Conservation (phyloP, 2,888 invertebrate genomes). For the Sthenelais limicola region DNA sequence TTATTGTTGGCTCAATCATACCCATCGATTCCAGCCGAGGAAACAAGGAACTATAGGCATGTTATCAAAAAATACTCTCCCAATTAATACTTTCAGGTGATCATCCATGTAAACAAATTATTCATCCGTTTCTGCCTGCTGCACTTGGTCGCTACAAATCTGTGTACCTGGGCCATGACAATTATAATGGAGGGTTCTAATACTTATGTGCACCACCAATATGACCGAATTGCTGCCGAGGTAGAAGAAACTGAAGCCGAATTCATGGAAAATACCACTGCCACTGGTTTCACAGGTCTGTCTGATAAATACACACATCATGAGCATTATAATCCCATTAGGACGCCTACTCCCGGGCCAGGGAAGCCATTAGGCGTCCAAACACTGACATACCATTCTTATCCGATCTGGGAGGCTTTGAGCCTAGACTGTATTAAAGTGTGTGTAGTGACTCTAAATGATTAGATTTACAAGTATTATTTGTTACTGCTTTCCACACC, state of each 20-base stretch:
- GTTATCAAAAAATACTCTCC: background rate
- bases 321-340: background rate
- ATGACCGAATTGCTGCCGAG: background rate
- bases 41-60: too few relatives aligned
- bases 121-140: slow-evolving; percentile 96
- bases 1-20: too few relatives aligned
- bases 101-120: slow-evolving; percentile 97
- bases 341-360: slow-evolving; percentile 2
- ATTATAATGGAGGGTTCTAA: slow-evolving; percentile 96
- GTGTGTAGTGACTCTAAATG: too few relatives aligned
- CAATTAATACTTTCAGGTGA: slow-evolving; percentile 78
- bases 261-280: background rate
- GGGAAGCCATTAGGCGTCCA: too few relatives aligned
- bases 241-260: background rate
- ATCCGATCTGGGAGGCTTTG: too few relatives aligned
- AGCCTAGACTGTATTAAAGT: too few relatives aligned
- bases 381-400: too few relatives aligned
- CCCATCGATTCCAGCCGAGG: too few relatives aligned
- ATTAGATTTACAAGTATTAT: too few relatives aligned
- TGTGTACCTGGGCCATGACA: slow-evolving; percentile 97
- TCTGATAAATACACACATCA: background rate
- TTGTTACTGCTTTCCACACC: too few relatives aligned
- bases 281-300: background rate
- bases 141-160: slow-evolving; percentile 97
- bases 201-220: slow-evolving; percentile 16